Base-by-base conservation (phyloP, 2,797 vertebrate species). In the Gambusia yucatana region DNA sequence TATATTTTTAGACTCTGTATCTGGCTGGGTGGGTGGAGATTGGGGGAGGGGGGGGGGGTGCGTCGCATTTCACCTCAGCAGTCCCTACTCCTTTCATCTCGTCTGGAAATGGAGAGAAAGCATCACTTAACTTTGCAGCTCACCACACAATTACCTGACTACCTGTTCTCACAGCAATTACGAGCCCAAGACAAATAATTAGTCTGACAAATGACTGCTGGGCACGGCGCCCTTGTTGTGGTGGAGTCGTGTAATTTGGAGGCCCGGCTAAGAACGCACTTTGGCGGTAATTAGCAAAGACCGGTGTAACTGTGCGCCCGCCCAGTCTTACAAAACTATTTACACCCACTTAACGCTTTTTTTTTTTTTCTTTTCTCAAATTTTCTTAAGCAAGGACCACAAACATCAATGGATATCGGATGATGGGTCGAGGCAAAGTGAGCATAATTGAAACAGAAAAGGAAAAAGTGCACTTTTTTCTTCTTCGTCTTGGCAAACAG, bases 181-280 rank as follows among this genome's bases (percentile, higher is more conserved):
- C 94, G 92, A 93, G 92, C 92, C 93, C 92, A 94, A 95, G 95
- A 95, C 95, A 96, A 95, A 96, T 95, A 96, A 96, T 96, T 96
- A 96, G 94, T 94, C 93, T 95, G 94, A 95, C 93, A 95, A 96
- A 96, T 95, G 94, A 96, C 94, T 96, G 94, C 92, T 91, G 94
- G 94, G 94, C 92, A 93, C 91, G 90, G 93, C 91, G 88, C 89
- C 91, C 94, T 95, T 95, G 94, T 95, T 96, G 94, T 95, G 95
- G 93, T 95, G 94, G 93, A 96, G 95, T 92, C 85, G 88, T 95
- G 93, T 95, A 96, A 96, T 96, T 95, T 95, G 93, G 94, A 95
- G 90, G 90, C 89, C 90, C 82, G 13, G 89, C 87, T 90, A 89
- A 80, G 86, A 94, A 94, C 84, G 92, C 90, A 84, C 89, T 77